Evolutionary conservation across 2,888 invertebrate species (phyloP), one percentile per base, ranked within the genome.

Genomic region (Chrysolina haemoptera): DNA sequence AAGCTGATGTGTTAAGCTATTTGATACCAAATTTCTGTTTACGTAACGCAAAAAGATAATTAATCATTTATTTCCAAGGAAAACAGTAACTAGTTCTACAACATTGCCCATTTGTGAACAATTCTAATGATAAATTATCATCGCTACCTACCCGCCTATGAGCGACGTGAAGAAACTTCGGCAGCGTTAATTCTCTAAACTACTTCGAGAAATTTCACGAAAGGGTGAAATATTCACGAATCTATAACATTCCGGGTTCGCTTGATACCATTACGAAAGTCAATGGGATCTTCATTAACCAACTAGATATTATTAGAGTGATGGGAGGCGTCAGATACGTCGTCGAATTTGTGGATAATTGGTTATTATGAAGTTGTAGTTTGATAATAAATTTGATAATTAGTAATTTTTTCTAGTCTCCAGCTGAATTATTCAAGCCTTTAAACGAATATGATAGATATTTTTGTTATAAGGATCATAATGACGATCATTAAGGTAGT

Each of bases 231-330:
- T 20, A 18, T 53, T 20, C 12, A 53, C 53, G 18, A 53, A 53
- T 53, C 53, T 18, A 53, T 53, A 53, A 18, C 53, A 20, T 53
- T 53, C 53, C 18, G 10, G 11, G 20, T 18, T 53, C 16, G 50
- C 53, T 18, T 53, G 20, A 53, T 53, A 12, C 18, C 20, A 53
- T 53, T 53, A 53, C 11, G 53, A 20, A 53, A 53, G 20, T 53
- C 53, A 53, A 20, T 53, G 53, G 53, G 11, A 53, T 53, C 53
- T 53, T 53, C 20, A 53, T 53, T 20, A 53, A 53, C 12, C 10
- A 20, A 53, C 53, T 53, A 11, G 35, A 8, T 6, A 35, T 35
- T 4, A 35, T 20, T 53, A 53, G 53, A 53, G 53, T 12, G 20
- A 53, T 12, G 20, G 18, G 20, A 53, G 18, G 20, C 53, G 53